Evolutionary conservation across 2,888 invertebrate genomes (phyloP).

Genomic region (Philereme vetulata): DNA sequence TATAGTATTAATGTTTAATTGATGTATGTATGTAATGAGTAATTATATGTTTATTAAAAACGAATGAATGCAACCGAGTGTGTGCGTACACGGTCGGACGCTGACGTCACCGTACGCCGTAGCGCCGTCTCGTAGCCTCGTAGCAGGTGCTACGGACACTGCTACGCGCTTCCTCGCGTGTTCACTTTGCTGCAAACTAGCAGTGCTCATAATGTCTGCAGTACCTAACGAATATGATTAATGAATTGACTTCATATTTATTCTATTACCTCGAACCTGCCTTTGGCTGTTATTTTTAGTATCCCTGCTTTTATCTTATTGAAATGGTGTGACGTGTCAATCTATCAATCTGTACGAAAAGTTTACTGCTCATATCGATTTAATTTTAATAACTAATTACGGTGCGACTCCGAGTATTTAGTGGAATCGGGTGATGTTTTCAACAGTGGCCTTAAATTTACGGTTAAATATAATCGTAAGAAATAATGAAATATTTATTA

Average conservation of each 20-base stretch:
- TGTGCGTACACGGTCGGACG: constrained; percentile 56
- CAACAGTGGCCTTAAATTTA: constrained; percentile 80
- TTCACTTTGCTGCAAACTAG: constrained; percentile 63
- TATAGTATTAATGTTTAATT: constrained; percentile 84
- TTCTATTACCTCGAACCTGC: constrained; percentile 81
- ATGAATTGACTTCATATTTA: constrained; percentile 83
- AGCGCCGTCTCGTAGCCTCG: constrained; percentile 31
- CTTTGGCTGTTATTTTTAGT: constrained; percentile 76
- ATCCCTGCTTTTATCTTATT: constrained; percentile 81
- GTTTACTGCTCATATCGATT: constrained; percentile 68
- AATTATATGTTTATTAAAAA: constrained; percentile 77
- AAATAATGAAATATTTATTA: constrained; percentile 82
- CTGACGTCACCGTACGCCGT: constrained; percentile 27
- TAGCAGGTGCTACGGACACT: constrained; percentile 44
- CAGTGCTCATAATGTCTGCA: constrained; percentile 71
- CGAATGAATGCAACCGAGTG: constrained; percentile 78
- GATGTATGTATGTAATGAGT: constrained; percentile 82
- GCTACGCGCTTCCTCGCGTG: constrained; percentile 49
- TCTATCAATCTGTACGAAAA: constrained; percentile 68
- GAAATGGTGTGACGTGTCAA: constrained; percentile 74
- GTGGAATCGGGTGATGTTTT: constrained; percentile 67
- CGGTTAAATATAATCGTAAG: constrained; percentile 81
- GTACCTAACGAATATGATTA: constrained; percentile 82
- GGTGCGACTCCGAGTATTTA: constrained; percentile 69
- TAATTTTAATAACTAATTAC: constrained; percentile 80